Evolutionary conservation across 1,140 invertebrate species (phyloP).

Genomic region (Cherax destructor): DNA sequence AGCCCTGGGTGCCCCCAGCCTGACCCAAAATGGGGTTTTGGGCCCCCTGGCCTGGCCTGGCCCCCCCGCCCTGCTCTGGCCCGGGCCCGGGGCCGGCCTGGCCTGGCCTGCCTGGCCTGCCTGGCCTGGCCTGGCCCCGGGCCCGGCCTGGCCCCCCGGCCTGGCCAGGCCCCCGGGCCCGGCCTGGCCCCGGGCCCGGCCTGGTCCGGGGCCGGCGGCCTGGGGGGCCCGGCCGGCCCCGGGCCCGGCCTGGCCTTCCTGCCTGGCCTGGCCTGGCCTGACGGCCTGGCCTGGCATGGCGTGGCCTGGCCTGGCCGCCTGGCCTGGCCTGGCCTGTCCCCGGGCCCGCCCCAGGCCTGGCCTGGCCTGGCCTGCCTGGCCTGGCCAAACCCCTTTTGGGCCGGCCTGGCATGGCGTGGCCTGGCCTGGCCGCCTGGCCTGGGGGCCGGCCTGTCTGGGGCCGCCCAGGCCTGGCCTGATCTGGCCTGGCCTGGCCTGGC

Average conservation of each 20-base stretch:
- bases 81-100: constrained; percentile 20
- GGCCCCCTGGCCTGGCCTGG: constrained; percentile 70
- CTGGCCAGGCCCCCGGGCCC: constrained; percentile 32
- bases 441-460: background rate
- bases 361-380: too few species aligned
- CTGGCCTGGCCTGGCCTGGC: constrained; percentile 69
- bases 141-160: constrained; percentile 42
- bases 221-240: constrained; percentile 61
- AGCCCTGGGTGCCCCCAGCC: constrained; percentile 66
- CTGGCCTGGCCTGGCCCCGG: too few species aligned
- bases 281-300: constrained; percentile 9
- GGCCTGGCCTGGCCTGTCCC: background rate
- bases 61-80: constrained; percentile 4
- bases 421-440: constrained; percentile 39
- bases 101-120: too few species aligned
- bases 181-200: constrained; percentile 3
- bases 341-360: too few species aligned
- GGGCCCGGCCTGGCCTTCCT: background rate
- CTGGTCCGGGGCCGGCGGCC: constrained; percentile 34
- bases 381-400: too few species aligned
- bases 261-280: constrained; percentile 2
- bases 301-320: too few species aligned
- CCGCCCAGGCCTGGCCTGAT: constrained; percentile 30
- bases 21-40: constrained; percentile 48
- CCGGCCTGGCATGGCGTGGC: constrained; percentile 26